These are phyloP conservation scores for Acyrthosiphon pisum DNA, from an alignment of 1,140 invertebrate species.

Conservation along the genomic window DNA sequence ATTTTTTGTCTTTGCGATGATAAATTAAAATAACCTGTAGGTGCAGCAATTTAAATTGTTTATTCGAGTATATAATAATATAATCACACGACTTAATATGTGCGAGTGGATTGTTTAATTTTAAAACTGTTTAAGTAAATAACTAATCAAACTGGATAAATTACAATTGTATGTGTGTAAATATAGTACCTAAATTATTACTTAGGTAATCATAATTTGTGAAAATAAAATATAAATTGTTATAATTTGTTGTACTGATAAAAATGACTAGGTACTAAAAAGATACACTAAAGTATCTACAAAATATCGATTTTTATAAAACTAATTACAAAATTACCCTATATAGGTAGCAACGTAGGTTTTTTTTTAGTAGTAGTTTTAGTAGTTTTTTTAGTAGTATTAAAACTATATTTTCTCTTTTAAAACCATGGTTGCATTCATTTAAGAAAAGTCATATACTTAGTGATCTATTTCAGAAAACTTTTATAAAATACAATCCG, in stretches of 20 bases:
- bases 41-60: background rate
- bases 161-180: background rate
- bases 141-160: background rate
- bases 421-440: background rate
- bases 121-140: background rate
- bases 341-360: background rate
- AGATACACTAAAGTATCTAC: too few relatives aligned
- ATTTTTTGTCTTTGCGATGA: background rate
- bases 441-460: background rate
- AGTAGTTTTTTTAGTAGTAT: background rate
- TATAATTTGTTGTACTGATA: background rate
- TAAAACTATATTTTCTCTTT: background rate
- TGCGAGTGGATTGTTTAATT: background rate
- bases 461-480: background rate
- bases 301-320: too few relatives aligned
- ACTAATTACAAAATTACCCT: too few relatives aligned
- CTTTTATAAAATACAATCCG: background rate
- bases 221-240: background rate
- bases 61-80: background rate
- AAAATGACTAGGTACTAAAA: too few relatives aligned
- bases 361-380: background rate
- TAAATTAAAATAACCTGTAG: background rate
- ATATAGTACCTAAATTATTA: background rate
- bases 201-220: background rate
- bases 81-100: background rate